These are phyloP conservation scores for Rhagoletis zephyria DNA, from an alignment of 1,140 invertebrate species.

Conservation along the genomic window DNA sequence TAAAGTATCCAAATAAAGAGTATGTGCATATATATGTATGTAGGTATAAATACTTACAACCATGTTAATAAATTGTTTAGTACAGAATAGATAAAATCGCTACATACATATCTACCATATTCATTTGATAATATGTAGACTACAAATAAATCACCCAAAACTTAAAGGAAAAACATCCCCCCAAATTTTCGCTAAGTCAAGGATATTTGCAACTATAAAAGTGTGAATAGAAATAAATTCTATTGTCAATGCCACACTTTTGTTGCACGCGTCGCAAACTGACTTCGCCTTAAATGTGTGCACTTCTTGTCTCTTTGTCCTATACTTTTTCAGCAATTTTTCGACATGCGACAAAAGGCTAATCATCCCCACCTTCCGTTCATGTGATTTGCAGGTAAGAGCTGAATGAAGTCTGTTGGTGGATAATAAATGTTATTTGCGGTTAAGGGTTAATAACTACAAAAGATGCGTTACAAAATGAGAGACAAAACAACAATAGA, in stretches of 20 bases:
- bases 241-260: conserved; percentile 47
- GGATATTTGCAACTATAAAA: background rate
- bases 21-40: too few species aligned
- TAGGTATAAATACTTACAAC: too few species aligned
- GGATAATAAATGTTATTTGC: conserved; percentile 54
- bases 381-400: background rate
- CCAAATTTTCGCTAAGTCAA: too few species aligned
- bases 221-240: conserved; percentile 50
- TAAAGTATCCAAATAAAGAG: too few species aligned
- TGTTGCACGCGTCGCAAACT: background rate
- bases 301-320: background rate
- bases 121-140: too few species aligned
- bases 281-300: conserved; percentile 3
- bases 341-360: background rate
- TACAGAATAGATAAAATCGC: too few species aligned
- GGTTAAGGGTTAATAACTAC: conserved; percentile 56
- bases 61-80: too few species aligned
- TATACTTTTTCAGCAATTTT: background rate
- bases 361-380: background rate
- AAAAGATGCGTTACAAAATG: conserved; percentile 42
- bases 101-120: too few species aligned
- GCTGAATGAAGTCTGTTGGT: background rate
- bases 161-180: too few species aligned
- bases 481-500: background rate
- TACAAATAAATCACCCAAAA: too few species aligned